A percentile compares a stretch with the other conserved stretches of the same genome.
phyloP scores from a whole-genome alignment of 2,888 invertebrate species.

The Polydrusus pterygomalis region DNA sequence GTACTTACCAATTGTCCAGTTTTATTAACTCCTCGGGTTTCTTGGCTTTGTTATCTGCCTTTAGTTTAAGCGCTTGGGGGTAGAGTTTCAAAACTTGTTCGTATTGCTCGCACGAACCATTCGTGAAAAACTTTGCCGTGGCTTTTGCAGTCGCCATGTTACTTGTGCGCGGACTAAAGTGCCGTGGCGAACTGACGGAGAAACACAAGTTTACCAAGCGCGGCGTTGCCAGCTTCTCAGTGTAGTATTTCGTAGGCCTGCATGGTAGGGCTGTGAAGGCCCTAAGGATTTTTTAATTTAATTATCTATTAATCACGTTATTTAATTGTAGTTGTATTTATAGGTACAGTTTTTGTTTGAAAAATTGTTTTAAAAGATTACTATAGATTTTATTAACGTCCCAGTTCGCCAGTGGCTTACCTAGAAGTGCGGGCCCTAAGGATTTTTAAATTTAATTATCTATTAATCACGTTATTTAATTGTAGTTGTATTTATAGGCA shows the following conservation, averaged over 20 bases:
- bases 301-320: background rate
- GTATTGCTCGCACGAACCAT: conserved; percentile 91
- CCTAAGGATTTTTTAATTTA: conserved; percentile 22
- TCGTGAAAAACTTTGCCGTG: conserved; percentile 94
- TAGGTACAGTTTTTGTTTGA: background rate
- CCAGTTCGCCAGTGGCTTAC: too few relatives aligned
- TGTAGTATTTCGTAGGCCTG: conserved; percentile 35
- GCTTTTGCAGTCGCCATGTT: conserved; percentile 74
- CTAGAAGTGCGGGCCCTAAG: conserved; percentile 24
- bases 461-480: too few relatives aligned
- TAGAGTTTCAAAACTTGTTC: conserved; percentile 92
- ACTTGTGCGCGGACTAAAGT: conserved; percentile 63
- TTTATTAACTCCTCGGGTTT: conserved; percentile 96
- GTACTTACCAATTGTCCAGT: conserved; percentile 94
- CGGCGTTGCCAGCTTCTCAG: conserved; percentile 42
- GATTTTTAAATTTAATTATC: conserved; percentile 5
- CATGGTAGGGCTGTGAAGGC: too few relatives aligned
- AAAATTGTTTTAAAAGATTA: background rate
- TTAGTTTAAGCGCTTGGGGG: conserved; percentile 91
- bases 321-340: background rate
- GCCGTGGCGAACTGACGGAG: conserved; percentile 49
- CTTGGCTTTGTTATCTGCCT: conserved; percentile 93
- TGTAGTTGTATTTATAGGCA: background rate
- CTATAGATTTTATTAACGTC: too few relatives aligned
- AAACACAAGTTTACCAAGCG: conserved; percentile 37